Evolutionary conservation across 1,140 invertebrate species (phyloP), one percentile per base, ranked within the genome.

Genomic region (Eurosta solidaginis): DNA sequence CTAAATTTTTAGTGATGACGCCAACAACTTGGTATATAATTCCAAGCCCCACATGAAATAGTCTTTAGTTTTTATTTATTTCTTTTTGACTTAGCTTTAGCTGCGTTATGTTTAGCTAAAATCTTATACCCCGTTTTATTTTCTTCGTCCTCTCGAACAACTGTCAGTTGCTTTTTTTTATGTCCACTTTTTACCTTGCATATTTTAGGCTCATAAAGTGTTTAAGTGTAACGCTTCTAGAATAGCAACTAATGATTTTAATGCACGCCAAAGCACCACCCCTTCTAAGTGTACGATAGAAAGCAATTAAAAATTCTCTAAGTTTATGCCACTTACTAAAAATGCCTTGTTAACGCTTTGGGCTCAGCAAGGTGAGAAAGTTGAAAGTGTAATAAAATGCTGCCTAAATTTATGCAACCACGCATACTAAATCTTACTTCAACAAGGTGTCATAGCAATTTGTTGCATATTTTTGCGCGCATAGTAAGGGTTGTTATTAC

Each of bases 261-360:
- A 68, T 68, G 17, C 59, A 68, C 59, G 33, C 33, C 33, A 29
- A 22, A 3, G n/a, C 33, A 68, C 3, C 29, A n/a, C n/a, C n/a
- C n/a, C n/a, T n/a, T n/a, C 33, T 14, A 68, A 9, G 17, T 2
- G n/a, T 10, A 33, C 59, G 14, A 14, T 20, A 68, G 59, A 68
- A 68, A 68, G 40, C 59, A 68, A 68, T 68, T 68, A 68, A 68
- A 68, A 68, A 68, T 68, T 68, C 59, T 68, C 40, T 20, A n/a
- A 68, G n/a, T 68, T 68, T 10, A 20, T 22, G 59, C 33, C 59
- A 68, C n/a, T n/a, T n/a, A 17, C 33, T 42, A 68, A 68, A 20
- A 40, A 9, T 14, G 22, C 6, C 0, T 14, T 27, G 20, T 29
- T 27, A 17, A 47, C 4, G 1, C 45, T n/a, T 22, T 33, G 5